Conservation (phyloP, 1,140 invertebrate species). For the Zaprionus camerounensis region DNA sequence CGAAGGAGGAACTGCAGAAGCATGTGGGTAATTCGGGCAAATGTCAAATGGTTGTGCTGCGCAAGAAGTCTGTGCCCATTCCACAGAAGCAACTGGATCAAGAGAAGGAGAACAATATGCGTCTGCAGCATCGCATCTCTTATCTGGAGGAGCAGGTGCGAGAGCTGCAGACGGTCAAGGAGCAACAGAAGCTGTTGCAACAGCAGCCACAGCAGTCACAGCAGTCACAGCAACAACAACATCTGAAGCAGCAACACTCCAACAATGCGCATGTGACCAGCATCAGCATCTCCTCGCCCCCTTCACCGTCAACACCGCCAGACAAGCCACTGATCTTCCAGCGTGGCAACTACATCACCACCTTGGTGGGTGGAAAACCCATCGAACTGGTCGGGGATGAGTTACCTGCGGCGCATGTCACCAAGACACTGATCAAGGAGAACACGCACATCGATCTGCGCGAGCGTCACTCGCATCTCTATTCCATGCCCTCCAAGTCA, state of each 20-base stretch:
- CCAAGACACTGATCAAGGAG: conserved; percentile 82
- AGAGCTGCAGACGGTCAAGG: conserved; percentile 86
- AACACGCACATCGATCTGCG: conserved; percentile 73
- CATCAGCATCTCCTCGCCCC: conserved; percentile 82
- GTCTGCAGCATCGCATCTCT: conserved; percentile 93
- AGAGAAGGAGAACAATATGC: conserved; percentile 90
- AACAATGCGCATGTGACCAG: conserved; percentile 78
- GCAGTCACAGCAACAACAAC: conserved; percentile 30
- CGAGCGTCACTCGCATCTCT: conserved; percentile 57
- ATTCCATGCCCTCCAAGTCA: conserved; percentile 76
- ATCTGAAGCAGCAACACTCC: conserved; percentile 30
- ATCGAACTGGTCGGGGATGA: conserved; percentile 73
- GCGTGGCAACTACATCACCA: conserved; percentile 83
- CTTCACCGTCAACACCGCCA: conserved; percentile 69
- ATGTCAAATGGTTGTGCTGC: conserved; percentile 86
- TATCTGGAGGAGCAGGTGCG: conserved; percentile 95
- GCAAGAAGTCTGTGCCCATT: conserved; percentile 79
- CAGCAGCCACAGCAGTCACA: conserved; percentile 23
- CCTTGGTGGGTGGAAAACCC: conserved; percentile 81
- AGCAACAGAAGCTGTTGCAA: conserved; percentile 38
- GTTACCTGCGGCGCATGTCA: conserved; percentile 62
- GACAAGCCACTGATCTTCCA: conserved; percentile 81
- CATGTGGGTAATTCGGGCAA: conserved; percentile 78
- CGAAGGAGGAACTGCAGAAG: conserved; percentile 88
- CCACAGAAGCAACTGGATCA: conserved; percentile 73